These are phyloP conservation scores for Anseranas semipalmata DNA, from an alignment of 2,113 vertebrate species.

Conservation along the genomic window DNA sequence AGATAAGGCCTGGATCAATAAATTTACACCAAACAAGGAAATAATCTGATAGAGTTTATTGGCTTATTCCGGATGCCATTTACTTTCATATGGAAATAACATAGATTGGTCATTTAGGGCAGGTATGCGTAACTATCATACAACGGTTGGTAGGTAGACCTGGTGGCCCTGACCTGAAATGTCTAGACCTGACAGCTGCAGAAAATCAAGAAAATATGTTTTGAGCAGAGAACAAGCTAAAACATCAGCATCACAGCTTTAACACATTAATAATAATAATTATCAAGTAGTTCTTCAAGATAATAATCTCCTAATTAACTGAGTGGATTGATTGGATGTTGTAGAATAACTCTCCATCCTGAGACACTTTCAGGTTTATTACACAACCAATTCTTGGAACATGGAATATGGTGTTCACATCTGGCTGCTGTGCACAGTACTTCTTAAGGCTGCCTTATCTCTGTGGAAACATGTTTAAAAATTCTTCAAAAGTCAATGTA, in stretches of 20 bases:
- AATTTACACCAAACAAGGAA: background rate
- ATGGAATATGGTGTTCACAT: background rate
- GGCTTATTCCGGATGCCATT: background rate
- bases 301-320: background rate
- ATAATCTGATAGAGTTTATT: background rate
- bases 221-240: background rate
- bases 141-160: rapidly evolving
- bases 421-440: background rate
- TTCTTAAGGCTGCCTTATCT: background rate
- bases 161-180: background rate
- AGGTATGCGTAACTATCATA: background rate
- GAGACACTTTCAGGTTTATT: background rate
- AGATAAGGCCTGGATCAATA: background rate
- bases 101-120: background rate
- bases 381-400: background rate
- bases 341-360: background rate
- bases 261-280: background rate
- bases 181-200: background rate
- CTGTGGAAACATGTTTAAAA: background rate
- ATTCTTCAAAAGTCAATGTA: background rate
- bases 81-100: background rate
- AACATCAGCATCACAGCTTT: background rate
- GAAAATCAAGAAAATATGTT: background rate
- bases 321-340: background rate
- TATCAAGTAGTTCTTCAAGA: background rate